Evolutionary conservation across 2,113 vertebrate species (phyloP).

Genomic region (Isichthys henryi): DNA sequence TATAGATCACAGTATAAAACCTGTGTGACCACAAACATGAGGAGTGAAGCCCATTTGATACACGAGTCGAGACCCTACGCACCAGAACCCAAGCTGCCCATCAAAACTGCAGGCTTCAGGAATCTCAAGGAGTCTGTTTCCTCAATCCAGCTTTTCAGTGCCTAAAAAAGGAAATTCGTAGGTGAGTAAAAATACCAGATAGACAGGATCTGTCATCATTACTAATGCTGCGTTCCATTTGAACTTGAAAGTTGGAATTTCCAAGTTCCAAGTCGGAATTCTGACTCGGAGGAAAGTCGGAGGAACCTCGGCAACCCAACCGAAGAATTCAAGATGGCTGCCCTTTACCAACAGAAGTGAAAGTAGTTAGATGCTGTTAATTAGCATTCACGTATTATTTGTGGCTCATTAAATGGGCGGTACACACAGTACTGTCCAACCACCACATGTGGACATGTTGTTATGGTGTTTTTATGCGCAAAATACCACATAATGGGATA

Average conservation of each 20-base stretch:
- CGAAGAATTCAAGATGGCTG: not conserved
- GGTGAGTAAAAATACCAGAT: not conserved
- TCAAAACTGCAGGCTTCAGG: slow-evolving; percentile 59
- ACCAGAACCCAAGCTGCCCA: slow-evolving; percentile 54
- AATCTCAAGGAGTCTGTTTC: slow-evolving; percentile 53
- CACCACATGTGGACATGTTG: not conserved
- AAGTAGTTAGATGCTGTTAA: not conserved
- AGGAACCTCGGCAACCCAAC: not conserved
- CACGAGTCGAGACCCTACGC: not conserved
- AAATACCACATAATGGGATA: too few relatives aligned
- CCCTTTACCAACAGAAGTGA: not conserved
- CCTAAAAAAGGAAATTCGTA: slow-evolving; percentile 41
- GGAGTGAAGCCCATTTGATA: not conserved
- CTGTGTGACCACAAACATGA: not conserved
- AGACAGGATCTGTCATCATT: not conserved
- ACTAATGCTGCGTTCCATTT: not conserved
- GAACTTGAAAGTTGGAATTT: not conserved
- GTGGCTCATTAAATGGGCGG: not conserved
- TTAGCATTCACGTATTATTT: not conserved
- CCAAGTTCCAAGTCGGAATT: not conserved
- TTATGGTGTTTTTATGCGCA: too few relatives aligned
- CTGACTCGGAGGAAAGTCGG: not conserved
- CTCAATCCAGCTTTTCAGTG: slow-evolving; percentile 69
- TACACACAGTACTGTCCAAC: not conserved
- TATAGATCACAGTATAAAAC: not conserved